Base-by-base conservation (phyloP, 2,888 invertebrate species). In the Limnephilus auricula region DNA sequence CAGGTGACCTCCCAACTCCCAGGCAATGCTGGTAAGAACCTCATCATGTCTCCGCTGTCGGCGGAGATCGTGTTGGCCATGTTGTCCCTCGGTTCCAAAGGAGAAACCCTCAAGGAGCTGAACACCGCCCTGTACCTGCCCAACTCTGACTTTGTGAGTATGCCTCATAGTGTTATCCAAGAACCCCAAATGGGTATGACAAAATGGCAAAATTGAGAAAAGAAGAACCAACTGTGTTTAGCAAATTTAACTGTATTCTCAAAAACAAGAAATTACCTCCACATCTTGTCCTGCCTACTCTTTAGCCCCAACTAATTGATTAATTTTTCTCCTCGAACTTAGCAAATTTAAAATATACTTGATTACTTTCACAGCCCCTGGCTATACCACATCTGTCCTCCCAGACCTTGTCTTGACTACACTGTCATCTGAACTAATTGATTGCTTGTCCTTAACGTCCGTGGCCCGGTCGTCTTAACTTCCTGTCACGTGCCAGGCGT, bases 21-120 rank as follows among this genome's bases (percentile, higher is more conserved):
- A 13, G 95, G 95, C 93, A 94, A 94, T 15, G 95, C 95, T 93
- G 94, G 93, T 45, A 94, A 94, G 92, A 96, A 95, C 94, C 94
- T 95, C 32, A 95, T 96, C 9, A 95, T 96, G 32, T 96, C 96
- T 6, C 96, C 96, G 1, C 93, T 96, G 37, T 96, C 96, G 18
- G 95, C 95, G 0, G 96, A 96, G 93, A 93, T 95, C 0, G 95
- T 95, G 0, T 94, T 96, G 1, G 95, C 95, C 0, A 95, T 95
- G 93, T 93, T 96, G 2, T 94, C 94, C 0, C 91, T 95, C 31
- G 96, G 95, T 5, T 94, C 95, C 15, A 94, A 93, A 0, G 95
- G 95, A 2, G 93, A 94, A 37, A 94, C 95, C 15, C 95, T 95
- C 79, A 94, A 95, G 40, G 95, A 96, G 93, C 92, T 96, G 2